Conservation (phyloP, 2,888 invertebrate species). For the Petrophora chlorosata region DNA sequence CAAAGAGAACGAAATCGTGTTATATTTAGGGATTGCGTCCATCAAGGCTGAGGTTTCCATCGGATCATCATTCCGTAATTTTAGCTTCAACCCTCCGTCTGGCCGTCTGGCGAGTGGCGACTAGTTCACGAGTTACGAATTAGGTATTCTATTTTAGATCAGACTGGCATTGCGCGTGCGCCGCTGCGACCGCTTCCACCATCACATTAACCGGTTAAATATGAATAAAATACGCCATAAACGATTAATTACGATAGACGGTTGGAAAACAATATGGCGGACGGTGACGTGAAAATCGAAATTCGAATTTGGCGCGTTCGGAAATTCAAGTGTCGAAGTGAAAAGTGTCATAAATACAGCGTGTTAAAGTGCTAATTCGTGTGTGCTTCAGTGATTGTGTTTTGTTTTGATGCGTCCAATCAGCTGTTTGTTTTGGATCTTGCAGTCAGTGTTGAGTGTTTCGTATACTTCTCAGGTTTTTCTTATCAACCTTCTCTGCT, state of each 20-base stretch:
- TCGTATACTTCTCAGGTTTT: not conserved
- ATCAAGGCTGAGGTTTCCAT: slow-evolving; percentile 39
- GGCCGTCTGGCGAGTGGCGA: slow-evolving; percentile 70
- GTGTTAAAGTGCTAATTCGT: slow-evolving; percentile 37
- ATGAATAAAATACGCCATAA: slow-evolving; percentile 53
- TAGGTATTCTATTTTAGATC: slow-evolving; percentile 74
- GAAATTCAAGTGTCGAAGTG: slow-evolving; percentile 12
- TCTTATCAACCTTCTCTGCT: not conserved
- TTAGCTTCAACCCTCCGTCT: slow-evolving; percentile 71
- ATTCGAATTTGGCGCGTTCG: slow-evolving; percentile 13
- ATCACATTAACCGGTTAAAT: slow-evolving; percentile 45
- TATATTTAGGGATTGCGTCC: slow-evolving; percentile 35
- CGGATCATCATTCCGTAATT: slow-evolving; percentile 50
- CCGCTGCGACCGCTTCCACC: slow-evolving; percentile 47
- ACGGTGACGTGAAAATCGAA: slow-evolving; percentile 42
- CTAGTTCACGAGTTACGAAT: slow-evolving; percentile 51
- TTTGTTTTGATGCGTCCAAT: slow-evolving; percentile 48
- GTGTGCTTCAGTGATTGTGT: slow-evolving; percentile 34
- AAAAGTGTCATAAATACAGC: slow-evolving; percentile 37
- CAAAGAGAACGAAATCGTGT: not conserved
- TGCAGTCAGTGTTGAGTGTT: slow-evolving; percentile 22
- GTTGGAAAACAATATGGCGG: slow-evolving; percentile 42
- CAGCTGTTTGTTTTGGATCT: slow-evolving; percentile 46
- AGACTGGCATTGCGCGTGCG: slow-evolving; percentile 53
- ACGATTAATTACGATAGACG: slow-evolving; percentile 43